Evolutionary conservation across 2,797 vertebrate genomes (phyloP), one percentile per base, ranked within the genome.

Genomic region (Zalophus californianus): DNA sequence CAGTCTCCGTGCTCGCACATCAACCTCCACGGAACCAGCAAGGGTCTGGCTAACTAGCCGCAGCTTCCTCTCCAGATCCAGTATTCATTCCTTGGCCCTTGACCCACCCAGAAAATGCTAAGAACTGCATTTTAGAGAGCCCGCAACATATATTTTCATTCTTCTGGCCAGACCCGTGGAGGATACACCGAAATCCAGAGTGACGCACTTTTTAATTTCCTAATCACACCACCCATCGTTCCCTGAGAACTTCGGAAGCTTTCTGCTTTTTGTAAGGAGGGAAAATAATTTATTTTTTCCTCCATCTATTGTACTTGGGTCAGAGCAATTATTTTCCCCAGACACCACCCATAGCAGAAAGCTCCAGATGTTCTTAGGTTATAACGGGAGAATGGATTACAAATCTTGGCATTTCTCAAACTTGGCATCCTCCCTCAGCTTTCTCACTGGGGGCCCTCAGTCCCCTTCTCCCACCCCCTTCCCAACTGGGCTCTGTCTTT

Each of bases 361-460:
- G 29, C 78, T 96, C 92, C 95, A 95, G 93, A 95, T 97, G 90
- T 94, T 96, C 52, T 80, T 96, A 92, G 79, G 93, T 96, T 95
- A 85, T 66, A 93, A 89, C n/a, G 70, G 52, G 85, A 97, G 80
- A 95, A 80, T 56, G 23, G 23, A 75, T 82, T 79, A 73, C 62
- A 96, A 94, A 54, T 52, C 52, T 58, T 84, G n/a, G 27, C 73
- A 32, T 80, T 96, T 91, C 78, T 82, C 44, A 94, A 60, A 86
- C 54, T 64, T 88, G 58, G 73, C 20, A 64, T 86, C 60, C 44
- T 96, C 79, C 94, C 60, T 78, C 32, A 92, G 50, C 23, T 66
- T 80, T 89, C 56, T 85, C 11, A 0, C 91, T 73, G 72, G 87
- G 83, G 60, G 54, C 27, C 72, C 54, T 83, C 80, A 60, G 32